A percentile compares a stretch with the other conserved stretches of the same genome.
phyloP scores from a whole-genome alignment of 2,888 invertebrate species.

The Andricus curvator region DNA sequence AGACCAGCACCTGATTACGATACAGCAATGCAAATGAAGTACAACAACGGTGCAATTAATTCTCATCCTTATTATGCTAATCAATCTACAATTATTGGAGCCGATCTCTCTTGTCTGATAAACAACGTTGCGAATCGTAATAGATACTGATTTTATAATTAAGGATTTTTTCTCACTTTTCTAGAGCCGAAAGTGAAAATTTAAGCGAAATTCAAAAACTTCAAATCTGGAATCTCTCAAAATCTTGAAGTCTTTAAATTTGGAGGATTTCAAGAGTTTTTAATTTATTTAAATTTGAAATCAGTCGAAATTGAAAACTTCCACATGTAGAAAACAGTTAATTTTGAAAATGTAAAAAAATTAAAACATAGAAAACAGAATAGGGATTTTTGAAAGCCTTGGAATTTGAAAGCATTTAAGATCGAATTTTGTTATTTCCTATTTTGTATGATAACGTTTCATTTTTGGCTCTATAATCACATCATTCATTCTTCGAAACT shows the following conservation, averaged over 20 bases:
- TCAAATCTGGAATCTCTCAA: no score
- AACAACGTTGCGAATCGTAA: slow-evolving; percentile 72
- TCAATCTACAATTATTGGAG: slow-evolving; percentile 73
- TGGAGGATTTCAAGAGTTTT: no score
- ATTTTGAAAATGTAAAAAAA: no score
- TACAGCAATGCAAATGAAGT: slow-evolving; percentile 93
- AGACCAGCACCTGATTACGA: slow-evolving; percentile 97
- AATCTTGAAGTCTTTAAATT: no score
- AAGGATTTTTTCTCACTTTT: not conserved
- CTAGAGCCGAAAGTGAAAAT: not conserved
- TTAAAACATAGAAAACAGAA: no score
- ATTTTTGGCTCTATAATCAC: not conserved
- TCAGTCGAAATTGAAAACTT: no score
- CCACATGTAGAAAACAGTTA: no score
- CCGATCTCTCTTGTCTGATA: slow-evolving; percentile 73
- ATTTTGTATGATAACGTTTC: not conserved
- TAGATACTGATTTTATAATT: slow-evolving; percentile 65
- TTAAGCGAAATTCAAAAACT: no score
- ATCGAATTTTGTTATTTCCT: not conserved
- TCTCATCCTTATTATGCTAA: slow-evolving; percentile 75
- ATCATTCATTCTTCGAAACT: not conserved
- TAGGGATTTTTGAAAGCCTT: not conserved
- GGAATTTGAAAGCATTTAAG: not conserved
- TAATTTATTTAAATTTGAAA: no score
- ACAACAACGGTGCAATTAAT: slow-evolving; percentile 75